phyloP scores from a whole-genome alignment of 2,797 vertebrate species.

The Lates japonicus region DNA sequence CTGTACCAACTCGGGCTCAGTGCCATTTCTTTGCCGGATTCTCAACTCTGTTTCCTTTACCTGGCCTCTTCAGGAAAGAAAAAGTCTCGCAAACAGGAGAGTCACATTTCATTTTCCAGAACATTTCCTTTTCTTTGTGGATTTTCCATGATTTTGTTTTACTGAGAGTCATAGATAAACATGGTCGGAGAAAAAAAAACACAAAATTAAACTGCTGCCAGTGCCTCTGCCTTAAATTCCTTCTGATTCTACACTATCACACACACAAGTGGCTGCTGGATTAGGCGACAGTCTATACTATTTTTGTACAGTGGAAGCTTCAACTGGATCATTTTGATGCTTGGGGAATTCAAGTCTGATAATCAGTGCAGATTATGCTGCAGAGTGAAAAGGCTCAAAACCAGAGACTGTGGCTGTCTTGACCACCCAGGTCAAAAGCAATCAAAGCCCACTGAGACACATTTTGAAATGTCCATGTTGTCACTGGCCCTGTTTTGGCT shows the following conservation, averaged over 20 bases:
- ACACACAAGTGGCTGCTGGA: not conserved
- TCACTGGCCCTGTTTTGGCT: not conserved
- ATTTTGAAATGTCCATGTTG: slow-evolving; percentile 14
- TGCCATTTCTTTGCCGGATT: slow-evolving; percentile 55
- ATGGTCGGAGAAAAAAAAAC: not conserved
- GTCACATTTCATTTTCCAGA: slow-evolving; percentile 20
- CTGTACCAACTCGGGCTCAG: slow-evolving; percentile 54
- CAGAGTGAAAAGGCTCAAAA: slow-evolving; percentile 14
- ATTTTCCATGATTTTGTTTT: slow-evolving; percentile 11
- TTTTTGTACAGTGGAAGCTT: slow-evolving; percentile 1
- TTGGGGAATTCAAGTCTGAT: not conserved
- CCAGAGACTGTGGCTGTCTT: not conserved
- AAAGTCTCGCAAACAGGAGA: slow-evolving; percentile 32
- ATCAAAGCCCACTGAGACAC: not conserved
- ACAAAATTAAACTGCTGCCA: not conserved
- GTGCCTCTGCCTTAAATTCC: not conserved
- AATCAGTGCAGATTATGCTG: slow-evolving; percentile 20
- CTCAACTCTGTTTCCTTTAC: slow-evolving; percentile 60
- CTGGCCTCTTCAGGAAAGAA: slow-evolving; percentile 55
- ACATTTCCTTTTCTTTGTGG: slow-evolving; percentile 13
- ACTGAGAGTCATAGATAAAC: slow-evolving; percentile 17
- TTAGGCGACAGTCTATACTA: not conserved
- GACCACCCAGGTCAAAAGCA: slow-evolving; percentile 20
- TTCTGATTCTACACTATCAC: not conserved
- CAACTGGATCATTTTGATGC: slow-evolving; percentile 11